Conservation (phyloP, 2,888 invertebrate genomes). For the Eurytoma californica region DNA sequence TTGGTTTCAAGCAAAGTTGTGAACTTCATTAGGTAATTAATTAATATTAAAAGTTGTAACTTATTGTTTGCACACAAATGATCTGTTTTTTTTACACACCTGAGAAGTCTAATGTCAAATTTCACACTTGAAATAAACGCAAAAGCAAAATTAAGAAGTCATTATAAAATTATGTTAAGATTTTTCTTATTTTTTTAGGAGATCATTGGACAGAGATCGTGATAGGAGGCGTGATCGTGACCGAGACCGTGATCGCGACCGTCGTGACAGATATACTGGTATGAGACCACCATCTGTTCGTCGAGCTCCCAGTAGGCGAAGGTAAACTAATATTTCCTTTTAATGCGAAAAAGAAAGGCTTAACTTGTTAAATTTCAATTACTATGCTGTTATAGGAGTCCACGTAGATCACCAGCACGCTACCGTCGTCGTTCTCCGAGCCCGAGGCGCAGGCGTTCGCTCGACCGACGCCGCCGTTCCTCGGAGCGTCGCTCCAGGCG, state of each 20-base stretch:
- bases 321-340: constrained; percentile 60
- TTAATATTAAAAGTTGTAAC: constrained; percentile 11
- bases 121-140: too few relatives aligned
- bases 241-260: constrained; percentile 72
- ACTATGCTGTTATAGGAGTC: constrained; percentile 61
- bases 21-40: constrained; percentile 35
- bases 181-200: constrained; percentile 58
- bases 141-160: too few relatives aligned
- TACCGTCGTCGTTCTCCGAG: constrained; percentile 72
- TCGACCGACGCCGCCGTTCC: constrained; percentile 71
- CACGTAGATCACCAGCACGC: constrained; percentile 70
- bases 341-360: too few relatives aligned
- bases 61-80: constrained; percentile 8
- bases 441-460: constrained; percentile 69
- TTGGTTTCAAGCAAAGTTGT: constrained; percentile 33
- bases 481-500: constrained; percentile 72
- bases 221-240: constrained; percentile 76
- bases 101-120: too few relatives aligned
- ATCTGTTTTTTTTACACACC: too few relatives aligned
- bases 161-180: background rate
- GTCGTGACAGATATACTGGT: constrained; percentile 73
- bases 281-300: constrained; percentile 74
- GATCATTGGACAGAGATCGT: constrained; percentile 62
- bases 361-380: too few relatives aligned
- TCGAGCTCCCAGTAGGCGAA: constrained; percentile 71